Conservation (phyloP, 2,113 vertebrate species). For the Gorsachius goisagi region DNA sequence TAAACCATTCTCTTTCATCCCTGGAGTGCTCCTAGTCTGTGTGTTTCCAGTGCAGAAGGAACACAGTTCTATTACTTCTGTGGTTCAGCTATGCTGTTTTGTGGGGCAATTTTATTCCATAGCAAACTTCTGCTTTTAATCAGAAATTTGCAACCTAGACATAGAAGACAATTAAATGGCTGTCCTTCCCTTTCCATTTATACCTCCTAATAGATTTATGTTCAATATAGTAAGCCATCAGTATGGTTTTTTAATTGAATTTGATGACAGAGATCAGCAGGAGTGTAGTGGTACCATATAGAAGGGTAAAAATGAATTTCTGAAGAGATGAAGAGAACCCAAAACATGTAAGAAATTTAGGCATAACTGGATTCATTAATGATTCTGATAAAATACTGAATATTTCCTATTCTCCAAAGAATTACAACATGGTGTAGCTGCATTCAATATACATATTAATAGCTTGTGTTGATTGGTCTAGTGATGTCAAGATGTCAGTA, state of each 20-base stretch:
- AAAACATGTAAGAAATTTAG: background rate
- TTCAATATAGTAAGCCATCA: background rate
- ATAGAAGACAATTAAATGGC: background rate
- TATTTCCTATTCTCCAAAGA: background rate
- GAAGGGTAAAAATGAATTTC: background rate
- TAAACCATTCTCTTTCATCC: background rate
- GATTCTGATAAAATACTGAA: background rate
- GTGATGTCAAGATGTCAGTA: background rate
- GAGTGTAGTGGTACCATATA: background rate
- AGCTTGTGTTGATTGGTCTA: background rate
- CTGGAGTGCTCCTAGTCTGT: background rate
- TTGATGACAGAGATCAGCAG: background rate
- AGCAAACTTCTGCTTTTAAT: background rate
- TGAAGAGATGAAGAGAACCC: background rate
- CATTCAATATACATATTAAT: background rate
- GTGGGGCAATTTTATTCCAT: background rate
- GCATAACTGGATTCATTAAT: background rate
- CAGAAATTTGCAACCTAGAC: background rate
- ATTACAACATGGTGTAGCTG: background rate
- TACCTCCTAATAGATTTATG: background rate
- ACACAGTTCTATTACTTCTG: background rate
- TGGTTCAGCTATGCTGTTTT: background rate
- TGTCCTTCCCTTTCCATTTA: background rate
- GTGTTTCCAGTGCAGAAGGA: background rate
- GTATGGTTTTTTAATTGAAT: background rate